Evolutionary conservation across 2,888 invertebrate species (phyloP).

Genomic region (Auanema freiburgensis): DNA sequence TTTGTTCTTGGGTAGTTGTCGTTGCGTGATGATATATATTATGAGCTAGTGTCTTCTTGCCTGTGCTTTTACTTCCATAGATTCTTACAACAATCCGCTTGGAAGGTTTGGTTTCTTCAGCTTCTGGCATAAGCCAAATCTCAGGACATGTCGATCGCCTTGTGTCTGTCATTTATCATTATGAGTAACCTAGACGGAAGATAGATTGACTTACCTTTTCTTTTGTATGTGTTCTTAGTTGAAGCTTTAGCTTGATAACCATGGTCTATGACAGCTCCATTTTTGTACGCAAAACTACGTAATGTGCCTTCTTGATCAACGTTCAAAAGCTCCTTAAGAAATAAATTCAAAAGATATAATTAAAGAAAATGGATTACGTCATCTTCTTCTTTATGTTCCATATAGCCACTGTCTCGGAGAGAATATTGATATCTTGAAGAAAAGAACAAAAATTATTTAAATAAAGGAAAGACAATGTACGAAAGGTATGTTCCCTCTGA

Average conservation of each 20-base stretch:
- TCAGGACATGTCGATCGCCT: slow-evolving; percentile 62
- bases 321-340: too few species aligned
- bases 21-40: slow-evolving; percentile 49
- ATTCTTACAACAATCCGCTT: slow-evolving; percentile 37
- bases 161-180: slow-evolving; percentile 23
- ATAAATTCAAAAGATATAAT: too few species aligned
- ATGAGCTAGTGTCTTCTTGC: slow-evolving; percentile 53
- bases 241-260: slow-evolving; percentile 25
- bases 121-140: slow-evolving; percentile 54
- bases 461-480: too few species aligned
- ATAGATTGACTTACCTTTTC: too few species aligned
- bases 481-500: too few species aligned
- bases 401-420: slow-evolving; percentile 1
- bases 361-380: too few species aligned
- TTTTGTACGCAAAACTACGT: slow-evolving; percentile 29
- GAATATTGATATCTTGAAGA: slow-evolving; percentile 6
- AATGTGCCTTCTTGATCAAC: slow-evolving; percentile 29
- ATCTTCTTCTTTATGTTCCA: too few species aligned
- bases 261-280: slow-evolving; percentile 35
- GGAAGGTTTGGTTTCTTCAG: slow-evolving; percentile 21
- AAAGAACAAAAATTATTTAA: too few species aligned
- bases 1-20: slow-evolving; percentile 20
- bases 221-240: neutral
- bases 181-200: neutral
- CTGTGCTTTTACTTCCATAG: slow-evolving; percentile 50